Conservation (phyloP, 2,888 invertebrate species). For the Gastracanthus pulcherrimus region DNA sequence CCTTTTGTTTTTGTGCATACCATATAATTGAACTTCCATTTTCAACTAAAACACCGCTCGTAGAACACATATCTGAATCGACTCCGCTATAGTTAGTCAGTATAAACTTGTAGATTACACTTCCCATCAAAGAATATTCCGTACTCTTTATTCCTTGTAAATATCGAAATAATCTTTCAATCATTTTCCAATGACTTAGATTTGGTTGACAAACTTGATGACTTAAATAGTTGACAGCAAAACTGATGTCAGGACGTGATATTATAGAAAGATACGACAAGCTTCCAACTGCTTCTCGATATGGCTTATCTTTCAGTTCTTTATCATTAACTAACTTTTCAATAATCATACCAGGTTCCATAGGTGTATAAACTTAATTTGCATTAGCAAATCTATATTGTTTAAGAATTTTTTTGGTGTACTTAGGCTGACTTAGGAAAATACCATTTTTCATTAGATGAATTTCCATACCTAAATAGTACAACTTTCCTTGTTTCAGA, state of each 20-base stretch:
- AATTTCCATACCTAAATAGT: conserved; percentile 52
- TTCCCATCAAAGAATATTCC: conserved; percentile 62
- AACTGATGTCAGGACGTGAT: conserved; percentile 65
- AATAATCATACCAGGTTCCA: conserved; percentile 64
- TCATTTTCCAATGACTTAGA: conserved; percentile 60
- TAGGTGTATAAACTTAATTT: conserved; percentile 60
- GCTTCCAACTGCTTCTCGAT: conserved; percentile 59
- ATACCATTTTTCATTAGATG: conserved; percentile 58
- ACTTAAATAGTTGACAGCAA: conserved; percentile 63
- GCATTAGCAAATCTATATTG: not conserved
- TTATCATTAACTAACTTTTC: conserved; percentile 59
- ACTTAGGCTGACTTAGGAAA: conserved; percentile 64
- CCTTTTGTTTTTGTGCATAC: conserved; percentile 61
- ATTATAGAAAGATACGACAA: conserved; percentile 60
- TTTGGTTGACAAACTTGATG: conserved; percentile 57
- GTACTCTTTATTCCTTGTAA: conserved; percentile 55
- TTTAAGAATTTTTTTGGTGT: conserved; percentile 58
- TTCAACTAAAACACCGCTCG: conserved; percentile 42
- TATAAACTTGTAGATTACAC: conserved; percentile 49
- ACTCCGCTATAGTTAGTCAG: conserved; percentile 60
- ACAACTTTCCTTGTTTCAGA: not conserved
- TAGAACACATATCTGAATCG: not conserved
- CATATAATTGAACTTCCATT: conserved; percentile 66
- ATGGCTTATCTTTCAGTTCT: conserved; percentile 48
- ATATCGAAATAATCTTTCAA: conserved; percentile 58